Percentiles rank a stretch among this genome's conserved stretches.
These are phyloP conservation scores for Nemotelus pantherinus DNA, from an alignment of 2,888 invertebrate species.

Conservation along the genomic window DNA sequence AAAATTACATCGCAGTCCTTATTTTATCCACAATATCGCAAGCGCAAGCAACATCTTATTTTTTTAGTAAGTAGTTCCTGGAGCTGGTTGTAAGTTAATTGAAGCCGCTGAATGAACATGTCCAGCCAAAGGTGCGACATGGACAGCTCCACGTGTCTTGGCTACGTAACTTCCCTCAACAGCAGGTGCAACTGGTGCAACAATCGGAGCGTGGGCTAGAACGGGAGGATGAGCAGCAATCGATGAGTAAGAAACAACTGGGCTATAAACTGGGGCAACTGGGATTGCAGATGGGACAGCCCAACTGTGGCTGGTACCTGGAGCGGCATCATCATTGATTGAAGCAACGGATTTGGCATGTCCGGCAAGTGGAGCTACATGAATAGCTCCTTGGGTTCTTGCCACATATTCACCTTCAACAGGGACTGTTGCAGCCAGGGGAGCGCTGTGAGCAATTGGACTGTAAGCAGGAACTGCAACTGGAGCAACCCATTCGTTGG, in stretches of 20 bases:
- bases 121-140: conserved; percentile 68
- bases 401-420: conserved; percentile 58
- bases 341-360: conserved; percentile 58
- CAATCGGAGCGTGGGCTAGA: conserved; percentile 35
- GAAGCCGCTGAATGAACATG: conserved; percentile 64
- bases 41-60: no score
- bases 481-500: neutral
- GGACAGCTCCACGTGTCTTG: conserved; percentile 68
- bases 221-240: conserved; percentile 45
- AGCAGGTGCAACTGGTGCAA: conserved; percentile 45
- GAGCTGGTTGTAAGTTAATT: conserved; percentile 68
- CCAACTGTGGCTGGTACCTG: conserved; percentile 61
- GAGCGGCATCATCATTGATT: conserved; percentile 66
- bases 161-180: conserved; percentile 66
- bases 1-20: no score
- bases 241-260: conserved; percentile 1
- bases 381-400: conserved; percentile 66
- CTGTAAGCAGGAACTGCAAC: conserved; percentile 14
- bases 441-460: conserved; percentile 7
- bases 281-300: neutral
- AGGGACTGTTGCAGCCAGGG: conserved; percentile 6
- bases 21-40: no score
- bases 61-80: conserved; percentile 63
- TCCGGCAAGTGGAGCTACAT: conserved; percentile 66
- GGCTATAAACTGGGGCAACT: neutral